Percentiles rank a stretch among this genome's conserved stretches.
Conservation (phyloP, 2,113 vertebrate genomes). For the Pteropus alecto region DNA sequence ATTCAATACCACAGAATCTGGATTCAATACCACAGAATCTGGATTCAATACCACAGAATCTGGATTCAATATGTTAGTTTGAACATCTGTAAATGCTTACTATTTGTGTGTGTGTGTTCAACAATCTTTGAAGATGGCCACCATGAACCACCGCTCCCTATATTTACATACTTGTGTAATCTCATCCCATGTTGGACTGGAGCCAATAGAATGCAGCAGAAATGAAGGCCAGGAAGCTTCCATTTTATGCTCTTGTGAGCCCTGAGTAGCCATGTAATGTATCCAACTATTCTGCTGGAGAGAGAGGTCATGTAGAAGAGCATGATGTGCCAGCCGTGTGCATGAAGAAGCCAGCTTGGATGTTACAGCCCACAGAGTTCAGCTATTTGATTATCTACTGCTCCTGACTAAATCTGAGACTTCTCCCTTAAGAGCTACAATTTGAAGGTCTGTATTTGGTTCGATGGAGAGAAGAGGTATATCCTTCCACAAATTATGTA, state of each 20-base stretch:
- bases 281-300: not conserved
- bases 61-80: not conserved
- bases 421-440: not conserved
- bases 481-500: not conserved
- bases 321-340: fast-evolving
- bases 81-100: not conserved
- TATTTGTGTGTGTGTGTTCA: not conserved
- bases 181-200: not conserved
- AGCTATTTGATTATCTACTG: not conserved
- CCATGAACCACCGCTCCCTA: not conserved
- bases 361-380: not conserved
- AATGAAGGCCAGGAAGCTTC: not conserved
- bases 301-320: not conserved
- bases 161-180: fast-evolving
- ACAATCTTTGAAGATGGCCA: not conserved
- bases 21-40: not conserved
- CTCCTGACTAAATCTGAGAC: not conserved
- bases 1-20: not conserved
- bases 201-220: not conserved
- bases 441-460: not conserved
- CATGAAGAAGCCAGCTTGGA: not conserved
- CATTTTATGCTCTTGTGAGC: not conserved
- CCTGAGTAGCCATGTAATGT: not conserved
- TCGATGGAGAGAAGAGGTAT: not conserved
- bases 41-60: not conserved